Evolutionary conservation across 1,140 invertebrate species (phyloP).

Genomic region (Sycophaga agraensis): DNA sequence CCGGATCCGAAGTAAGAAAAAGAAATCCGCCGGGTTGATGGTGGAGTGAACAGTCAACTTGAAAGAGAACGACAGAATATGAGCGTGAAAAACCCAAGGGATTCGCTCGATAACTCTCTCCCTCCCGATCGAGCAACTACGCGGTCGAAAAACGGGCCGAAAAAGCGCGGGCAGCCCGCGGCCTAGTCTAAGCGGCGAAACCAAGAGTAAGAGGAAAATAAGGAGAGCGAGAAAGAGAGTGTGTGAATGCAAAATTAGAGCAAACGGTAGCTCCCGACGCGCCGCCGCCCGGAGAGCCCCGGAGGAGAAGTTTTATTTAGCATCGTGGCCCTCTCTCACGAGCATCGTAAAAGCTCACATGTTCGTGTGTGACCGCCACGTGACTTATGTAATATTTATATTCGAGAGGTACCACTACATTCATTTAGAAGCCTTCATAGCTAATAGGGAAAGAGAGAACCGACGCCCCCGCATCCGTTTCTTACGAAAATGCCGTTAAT

Average conservation of each 20-base stretch:
- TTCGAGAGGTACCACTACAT: slow-evolving; percentile 6
- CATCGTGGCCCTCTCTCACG: slow-evolving; percentile 35
- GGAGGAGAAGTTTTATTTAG: slow-evolving; percentile 55
- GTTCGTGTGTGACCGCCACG: no score
- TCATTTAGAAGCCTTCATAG: no score
- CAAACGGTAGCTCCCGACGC: slow-evolving; percentile 52
- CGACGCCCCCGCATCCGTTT: neutral
- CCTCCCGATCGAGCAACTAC: neutral
- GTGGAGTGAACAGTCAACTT: no score
- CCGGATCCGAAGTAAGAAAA: neutral
- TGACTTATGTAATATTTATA: slow-evolving; percentile 13
- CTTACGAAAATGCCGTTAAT: slow-evolving; percentile 2
- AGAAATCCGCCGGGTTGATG: no score
- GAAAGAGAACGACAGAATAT: neutral
- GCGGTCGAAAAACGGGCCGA: slow-evolving; percentile 4
- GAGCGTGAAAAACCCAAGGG: no score
- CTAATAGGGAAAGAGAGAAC: no score
- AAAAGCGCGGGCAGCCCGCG: slow-evolving; percentile 4
- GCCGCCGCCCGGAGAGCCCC: slow-evolving; percentile 38
- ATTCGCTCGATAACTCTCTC: neutral
- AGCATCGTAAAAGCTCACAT: neutral
- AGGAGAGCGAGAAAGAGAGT: slow-evolving; percentile 7
- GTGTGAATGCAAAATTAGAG: slow-evolving; percentile 48
- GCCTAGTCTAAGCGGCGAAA: no score
- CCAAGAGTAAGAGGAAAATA: neutral